Conservation (phyloP, 2,113 vertebrate species). For the Marmota flaviventris region DNA sequence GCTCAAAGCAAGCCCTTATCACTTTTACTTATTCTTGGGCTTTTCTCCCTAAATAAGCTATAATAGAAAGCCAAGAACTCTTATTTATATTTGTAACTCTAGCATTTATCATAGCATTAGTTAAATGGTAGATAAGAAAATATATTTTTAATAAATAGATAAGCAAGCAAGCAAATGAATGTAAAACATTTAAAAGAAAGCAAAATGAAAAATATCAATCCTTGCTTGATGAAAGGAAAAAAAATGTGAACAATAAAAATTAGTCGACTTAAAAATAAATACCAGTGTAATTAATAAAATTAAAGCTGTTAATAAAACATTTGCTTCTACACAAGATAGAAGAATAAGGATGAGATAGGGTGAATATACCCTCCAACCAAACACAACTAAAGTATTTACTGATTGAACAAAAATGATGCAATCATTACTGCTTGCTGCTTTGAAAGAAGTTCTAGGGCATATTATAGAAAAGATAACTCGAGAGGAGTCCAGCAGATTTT, state of each 20-base stretch:
- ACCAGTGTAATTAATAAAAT: not conserved
- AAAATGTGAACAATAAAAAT: not conserved
- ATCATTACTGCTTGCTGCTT: not conserved
- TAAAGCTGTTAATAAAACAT: not conserved
- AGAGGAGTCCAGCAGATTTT: not conserved
- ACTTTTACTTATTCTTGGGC: not conserved
- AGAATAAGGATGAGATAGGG: not conserved
- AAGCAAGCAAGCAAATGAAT: not conserved
- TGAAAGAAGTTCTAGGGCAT: not conserved
- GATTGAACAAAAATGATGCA: not conserved
- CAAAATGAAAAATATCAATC: not conserved
- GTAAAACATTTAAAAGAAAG: not conserved
- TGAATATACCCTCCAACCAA: not conserved
- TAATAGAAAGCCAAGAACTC: not conserved
- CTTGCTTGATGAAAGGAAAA: not conserved
- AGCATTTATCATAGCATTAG: not conserved
- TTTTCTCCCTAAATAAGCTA: not conserved
- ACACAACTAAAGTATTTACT: not conserved
- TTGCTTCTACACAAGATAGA: not conserved
- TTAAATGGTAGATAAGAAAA: not conserved
- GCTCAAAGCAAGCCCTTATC: not conserved
- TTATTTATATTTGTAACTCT: not conserved
- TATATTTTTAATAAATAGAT: slow-evolving; percentile 4
- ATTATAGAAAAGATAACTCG: not conserved
- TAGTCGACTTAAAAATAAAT: not conserved